These are phyloP conservation scores for Apamea monoglypha DNA, from an alignment of 2,888 invertebrate genomes.

Conservation along the genomic window DNA sequence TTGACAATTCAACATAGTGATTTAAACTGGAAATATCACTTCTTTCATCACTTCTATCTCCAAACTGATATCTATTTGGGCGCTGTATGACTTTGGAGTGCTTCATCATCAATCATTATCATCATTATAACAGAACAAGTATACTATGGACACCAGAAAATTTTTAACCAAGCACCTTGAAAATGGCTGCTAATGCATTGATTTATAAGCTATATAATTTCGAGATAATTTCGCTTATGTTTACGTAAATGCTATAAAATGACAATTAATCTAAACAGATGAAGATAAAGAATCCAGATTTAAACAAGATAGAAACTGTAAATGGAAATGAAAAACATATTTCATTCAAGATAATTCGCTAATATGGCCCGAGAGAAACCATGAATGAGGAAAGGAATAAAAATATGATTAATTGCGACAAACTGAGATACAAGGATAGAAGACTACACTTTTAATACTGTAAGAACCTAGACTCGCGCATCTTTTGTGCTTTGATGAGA, in stretches of 20 bases:
- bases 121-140: neutral
- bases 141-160: neutral
- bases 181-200: slow-evolving; percentile 10
- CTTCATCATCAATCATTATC: slow-evolving; percentile 10
- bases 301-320: slow-evolving; percentile 5
- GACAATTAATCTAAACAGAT: slow-evolving; percentile 10
- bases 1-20: slow-evolving; percentile 15
- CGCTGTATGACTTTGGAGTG: slow-evolving; percentile 17
- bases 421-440: slow-evolving; percentile 12
- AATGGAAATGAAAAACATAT: neutral
- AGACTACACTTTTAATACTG: slow-evolving; percentile 18
- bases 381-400: neutral
- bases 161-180: neutral
- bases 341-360: neutral
- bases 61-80: slow-evolving; percentile 11
- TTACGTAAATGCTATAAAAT: slow-evolving; percentile 3
- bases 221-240: slow-evolving; percentile 17
- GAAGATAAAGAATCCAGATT: slow-evolving; percentile 26
- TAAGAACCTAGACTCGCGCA: slow-evolving; percentile 25
- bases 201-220: slow-evolving; percentile 11
- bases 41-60: slow-evolving; percentile 1
- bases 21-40: slow-evolving; percentile 5
- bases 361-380: neutral
- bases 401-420: neutral
- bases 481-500: slow-evolving; percentile 34